Evolutionary conservation across 2,113 vertebrate species (phyloP).

Genomic region (Hystrix cristata): DNA sequence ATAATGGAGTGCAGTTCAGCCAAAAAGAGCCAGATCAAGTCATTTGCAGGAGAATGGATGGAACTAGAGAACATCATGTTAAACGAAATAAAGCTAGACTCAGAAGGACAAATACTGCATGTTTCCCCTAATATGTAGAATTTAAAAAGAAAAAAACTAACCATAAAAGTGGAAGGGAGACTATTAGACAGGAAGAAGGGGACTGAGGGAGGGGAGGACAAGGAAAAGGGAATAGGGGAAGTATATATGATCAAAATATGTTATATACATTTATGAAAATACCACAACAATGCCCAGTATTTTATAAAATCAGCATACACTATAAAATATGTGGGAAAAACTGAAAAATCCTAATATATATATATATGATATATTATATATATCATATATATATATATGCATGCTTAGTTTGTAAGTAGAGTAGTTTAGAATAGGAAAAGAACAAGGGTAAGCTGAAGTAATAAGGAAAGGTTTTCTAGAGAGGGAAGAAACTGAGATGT

Average conservation of each 20-base stretch:
- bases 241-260: background rate
- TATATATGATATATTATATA: background rate
- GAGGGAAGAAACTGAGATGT: background rate
- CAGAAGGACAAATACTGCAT: background rate
- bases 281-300: background rate
- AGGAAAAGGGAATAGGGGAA: background rate
- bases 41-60: background rate
- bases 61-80: background rate
- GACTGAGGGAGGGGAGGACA: background rate
- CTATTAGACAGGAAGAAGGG: background rate
- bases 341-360: background rate
- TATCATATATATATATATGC: background rate
- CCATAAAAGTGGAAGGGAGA: background rate
- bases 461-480: conserved; percentile 13
- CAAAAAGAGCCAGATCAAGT: background rate
- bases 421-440: conserved; percentile 1
- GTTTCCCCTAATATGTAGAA: background rate
- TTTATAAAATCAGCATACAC: background rate
- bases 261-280: background rate
- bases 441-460: conserved; percentile 33
- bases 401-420: conserved; percentile 18
- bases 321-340: background rate
- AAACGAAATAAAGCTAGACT: background rate
- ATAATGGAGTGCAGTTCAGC: background rate
- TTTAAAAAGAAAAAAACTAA: background rate